Percentiles rank a stretch among this genome's conserved stretches.
These are phyloP conservation scores for Melanargia galathea DNA, from an alignment of 2,888 invertebrate genomes.

Conservation along the genomic window DNA sequence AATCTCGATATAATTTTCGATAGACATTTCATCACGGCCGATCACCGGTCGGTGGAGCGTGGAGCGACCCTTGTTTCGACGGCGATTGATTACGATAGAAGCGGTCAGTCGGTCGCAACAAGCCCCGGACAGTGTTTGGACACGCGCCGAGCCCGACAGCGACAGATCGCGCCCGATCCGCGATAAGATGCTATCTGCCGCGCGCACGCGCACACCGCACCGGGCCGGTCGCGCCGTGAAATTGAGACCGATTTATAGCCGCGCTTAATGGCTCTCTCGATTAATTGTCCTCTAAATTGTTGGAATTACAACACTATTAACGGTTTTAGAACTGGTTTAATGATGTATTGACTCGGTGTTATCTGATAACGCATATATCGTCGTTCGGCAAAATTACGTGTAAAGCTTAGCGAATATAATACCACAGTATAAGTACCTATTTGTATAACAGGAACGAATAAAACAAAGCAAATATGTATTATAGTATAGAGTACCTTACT, in stretches of 20 bases:
- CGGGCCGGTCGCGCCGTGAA: conserved; percentile 61
- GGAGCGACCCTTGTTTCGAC: conserved; percentile 32
- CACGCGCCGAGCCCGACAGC: conserved; percentile 60
- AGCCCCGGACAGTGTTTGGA: conserved; percentile 65
- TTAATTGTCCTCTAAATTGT: conserved; percentile 54
- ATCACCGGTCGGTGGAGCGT: conserved; percentile 27
- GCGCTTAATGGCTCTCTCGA: conserved; percentile 53
- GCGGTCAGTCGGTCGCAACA: conserved; percentile 39
- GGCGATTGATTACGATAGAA: conserved; percentile 41
- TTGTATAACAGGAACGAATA: no score
- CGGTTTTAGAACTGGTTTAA: conserved; percentile 29
- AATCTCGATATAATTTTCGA: conserved; percentile 2
- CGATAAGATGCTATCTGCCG: conserved; percentile 66
- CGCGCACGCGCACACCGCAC: conserved; percentile 64
- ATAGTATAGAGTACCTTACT: no score
- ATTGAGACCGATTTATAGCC: conserved; percentile 64
- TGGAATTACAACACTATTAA: conserved; percentile 43
- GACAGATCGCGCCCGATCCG: conserved; percentile 66
- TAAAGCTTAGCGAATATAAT: neutral
- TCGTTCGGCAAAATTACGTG: neutral
- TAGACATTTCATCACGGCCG: conserved; percentile 32
- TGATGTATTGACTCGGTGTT: conserved; percentile 2
- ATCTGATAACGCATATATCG: conserved; percentile 19
- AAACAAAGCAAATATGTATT: no score
- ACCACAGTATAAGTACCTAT: no score